Conservation (phyloP, 2,888 invertebrate genomes). For the Seira ritae region DNA sequence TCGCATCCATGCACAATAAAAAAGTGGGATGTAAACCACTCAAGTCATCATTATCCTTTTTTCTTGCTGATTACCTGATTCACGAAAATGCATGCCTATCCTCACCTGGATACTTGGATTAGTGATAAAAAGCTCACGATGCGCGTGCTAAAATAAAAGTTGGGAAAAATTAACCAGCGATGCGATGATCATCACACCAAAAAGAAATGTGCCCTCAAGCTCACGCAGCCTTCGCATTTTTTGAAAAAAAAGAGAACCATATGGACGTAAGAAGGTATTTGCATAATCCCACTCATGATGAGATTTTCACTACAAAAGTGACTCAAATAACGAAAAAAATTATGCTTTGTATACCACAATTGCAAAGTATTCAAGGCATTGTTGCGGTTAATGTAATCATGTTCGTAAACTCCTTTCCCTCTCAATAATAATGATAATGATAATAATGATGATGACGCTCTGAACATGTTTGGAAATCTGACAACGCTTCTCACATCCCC, state of each 20-base stretch:
- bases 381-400: conserved; percentile 46
- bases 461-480: conserved; percentile 53
- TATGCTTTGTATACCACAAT: too few species aligned
- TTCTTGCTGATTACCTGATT: conserved; percentile 35
- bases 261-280: too few species aligned
- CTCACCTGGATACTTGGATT: conserved; percentile 59
- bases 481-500: conserved; percentile 24
- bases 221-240: conserved; percentile 56
- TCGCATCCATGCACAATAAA: neutral
- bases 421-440: neutral
- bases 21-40: conserved; percentile 17
- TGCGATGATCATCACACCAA: too few species aligned
- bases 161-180: conserved; percentile 52
- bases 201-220: conserved; percentile 47
- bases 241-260: neutral
- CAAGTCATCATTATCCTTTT: conserved; percentile 30
- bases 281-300: too few species aligned
- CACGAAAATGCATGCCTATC: conserved; percentile 56
- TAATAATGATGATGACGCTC: neutral
- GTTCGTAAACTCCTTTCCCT: neutral
- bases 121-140: conserved; percentile 64
- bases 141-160: conserved; percentile 62
- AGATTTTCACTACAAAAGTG: too few species aligned
- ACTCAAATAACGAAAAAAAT: too few species aligned
- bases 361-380: neutral